Evolutionary conservation across 53 echinoderm and acorn worm species (phyloP), one percentile per base, ranked within the genome.

Genomic region (Luidia sarsii): DNA sequence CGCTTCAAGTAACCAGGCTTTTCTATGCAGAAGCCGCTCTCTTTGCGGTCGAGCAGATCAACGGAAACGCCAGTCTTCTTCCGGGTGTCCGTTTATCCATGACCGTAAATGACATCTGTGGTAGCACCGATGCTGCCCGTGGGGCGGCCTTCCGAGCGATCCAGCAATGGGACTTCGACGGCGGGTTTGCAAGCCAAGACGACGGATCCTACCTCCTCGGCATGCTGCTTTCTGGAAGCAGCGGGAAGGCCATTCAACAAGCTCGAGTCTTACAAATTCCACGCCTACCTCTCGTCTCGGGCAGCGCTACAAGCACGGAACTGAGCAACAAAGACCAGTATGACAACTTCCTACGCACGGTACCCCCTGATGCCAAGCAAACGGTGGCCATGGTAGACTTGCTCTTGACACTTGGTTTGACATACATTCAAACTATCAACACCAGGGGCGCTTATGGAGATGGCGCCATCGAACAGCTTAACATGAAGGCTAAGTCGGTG

Each of bases 21-120:
- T 71, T 85, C 28, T 82, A 77, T 14, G 62, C 85, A 1, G 85
- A 90, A 56, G 94, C 90, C n/a, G 85, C 91, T 68, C 55, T 85
- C 52, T 94, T 85, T 33, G 88, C 85, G 9, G 50, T 94, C 1
- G 65, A 87, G 33, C 51, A 75, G 33, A 87, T 94, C 48, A 94
- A 94, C 33, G 10, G 18, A 7, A 82, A 88, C 43, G 25, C 53
- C 11, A 33, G 8, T 3, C 22, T 90, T 23, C 81, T 94, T 0
- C 85, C 94, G 3, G 81, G 48, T 6, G 82, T 90, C 38, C 41
- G 41, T 2, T 50, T 94, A 8, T 90, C 90, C 6, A 35, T 94
- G 49, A 90, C 88, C 14, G 86, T 68, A 14, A 80, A 88, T 37
- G 87, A 94, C 30, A 90, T 91, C 3, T 94, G 94, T 36, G 77